These are phyloP conservation scores for Salvelinus sp. DNA, from an alignment of 2,113 vertebrate species.

Conservation along the genomic window DNA sequence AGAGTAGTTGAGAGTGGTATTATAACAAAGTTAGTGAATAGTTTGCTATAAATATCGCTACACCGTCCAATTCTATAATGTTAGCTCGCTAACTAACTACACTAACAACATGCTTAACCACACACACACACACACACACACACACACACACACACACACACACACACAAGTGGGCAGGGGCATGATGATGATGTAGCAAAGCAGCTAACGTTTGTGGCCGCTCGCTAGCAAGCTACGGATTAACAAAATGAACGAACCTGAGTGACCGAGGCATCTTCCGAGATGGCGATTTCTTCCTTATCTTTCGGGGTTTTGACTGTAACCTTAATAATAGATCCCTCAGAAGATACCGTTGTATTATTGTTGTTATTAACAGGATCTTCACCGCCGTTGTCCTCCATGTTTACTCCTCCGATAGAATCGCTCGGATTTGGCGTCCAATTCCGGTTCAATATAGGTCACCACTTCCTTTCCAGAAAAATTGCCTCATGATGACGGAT, in stretches of 20 bases:
- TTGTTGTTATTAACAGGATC: constrained; percentile 80
- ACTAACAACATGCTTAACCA: not conserved
- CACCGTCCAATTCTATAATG: not conserved
- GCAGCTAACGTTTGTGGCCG: constrained; percentile 31
- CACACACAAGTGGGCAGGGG: constrained; percentile 53
- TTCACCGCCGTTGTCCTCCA: constrained; percentile 82
- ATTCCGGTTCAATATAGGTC: constrained; percentile 68
- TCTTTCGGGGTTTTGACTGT: constrained; percentile 86
- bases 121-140: not conserved
- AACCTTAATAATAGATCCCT: constrained; percentile 84
- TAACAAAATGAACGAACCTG: constrained; percentile 65
- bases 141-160: not conserved
- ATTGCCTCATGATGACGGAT: too few relatives aligned
- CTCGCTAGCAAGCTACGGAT: constrained; percentile 10
- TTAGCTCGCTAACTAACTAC: constrained; percentile 24
- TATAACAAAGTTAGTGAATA: too few relatives aligned
- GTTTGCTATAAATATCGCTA: not conserved
- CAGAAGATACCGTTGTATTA: constrained; percentile 75
- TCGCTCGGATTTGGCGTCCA: constrained; percentile 61
- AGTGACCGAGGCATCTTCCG: constrained; percentile 78
- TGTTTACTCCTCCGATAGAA: constrained; percentile 80
- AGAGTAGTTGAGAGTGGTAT: too few relatives aligned
- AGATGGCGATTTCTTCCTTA: constrained; percentile 83
- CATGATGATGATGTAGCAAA: constrained; percentile 50
- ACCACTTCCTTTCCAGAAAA: constrained; percentile 47